Conservation (phyloP, 2,797 vertebrate genomes). For the Coregonus sp. region DNA sequence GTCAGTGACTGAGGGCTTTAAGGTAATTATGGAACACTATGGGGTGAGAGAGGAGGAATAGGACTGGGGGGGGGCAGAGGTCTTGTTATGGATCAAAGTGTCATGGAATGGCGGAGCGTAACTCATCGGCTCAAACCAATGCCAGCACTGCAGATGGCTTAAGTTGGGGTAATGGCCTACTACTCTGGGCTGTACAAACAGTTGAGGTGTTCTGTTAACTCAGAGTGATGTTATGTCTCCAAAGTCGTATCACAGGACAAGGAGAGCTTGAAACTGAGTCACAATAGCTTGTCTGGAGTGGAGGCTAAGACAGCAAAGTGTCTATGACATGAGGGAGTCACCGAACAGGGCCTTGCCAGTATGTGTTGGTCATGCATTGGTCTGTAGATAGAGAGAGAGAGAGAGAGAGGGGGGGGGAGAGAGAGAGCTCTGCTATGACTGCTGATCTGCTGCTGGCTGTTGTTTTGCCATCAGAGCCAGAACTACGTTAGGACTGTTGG, state of each 20-base stretch:
- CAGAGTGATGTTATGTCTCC: background rate
- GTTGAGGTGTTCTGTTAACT: background rate
- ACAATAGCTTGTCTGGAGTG: background rate
- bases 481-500: background rate
- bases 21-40: constrained; percentile 49
- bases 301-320: background rate
- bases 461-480: background rate
- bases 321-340: background rate
- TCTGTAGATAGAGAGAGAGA: background rate
- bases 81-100: background rate
- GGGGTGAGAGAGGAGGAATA: constrained; percentile 35
- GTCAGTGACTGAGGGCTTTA: constrained; percentile 47
- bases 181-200: background rate
- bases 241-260: constrained; percentile 1
- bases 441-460: background rate
- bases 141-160: constrained; percentile 10
- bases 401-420: background rate
- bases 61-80: constrained; percentile 21
- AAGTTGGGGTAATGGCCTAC: background rate
- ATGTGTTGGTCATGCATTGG: constrained; percentile 28
- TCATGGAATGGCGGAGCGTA: background rate
- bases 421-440: background rate
- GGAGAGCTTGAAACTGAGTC: background rate
- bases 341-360: constrained; percentile 8
- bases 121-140: background rate